Evolutionary conservation across 2,888 invertebrate genomes (phyloP).

Genomic region (Pantelozetes paolii): DNA sequence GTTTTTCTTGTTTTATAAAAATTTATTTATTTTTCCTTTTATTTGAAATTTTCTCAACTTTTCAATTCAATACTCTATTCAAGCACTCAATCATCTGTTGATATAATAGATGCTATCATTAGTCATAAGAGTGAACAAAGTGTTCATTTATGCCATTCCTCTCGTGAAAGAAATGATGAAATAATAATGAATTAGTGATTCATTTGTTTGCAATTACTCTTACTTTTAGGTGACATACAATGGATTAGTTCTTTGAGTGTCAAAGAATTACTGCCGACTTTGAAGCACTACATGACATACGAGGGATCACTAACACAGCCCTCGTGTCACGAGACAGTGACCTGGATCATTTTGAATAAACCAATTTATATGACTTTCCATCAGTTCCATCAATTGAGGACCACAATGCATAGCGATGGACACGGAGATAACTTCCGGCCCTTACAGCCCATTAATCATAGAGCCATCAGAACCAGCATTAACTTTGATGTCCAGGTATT

Average conservation of each 20-base stretch:
- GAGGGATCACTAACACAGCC: conserved; percentile 96
- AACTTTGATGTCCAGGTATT: not conserved
- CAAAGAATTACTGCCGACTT: conserved; percentile 74
- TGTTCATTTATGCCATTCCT: too few species aligned
- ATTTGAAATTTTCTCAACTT: too few species aligned
- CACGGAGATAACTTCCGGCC: conserved; percentile 42
- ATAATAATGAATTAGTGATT: too few species aligned
- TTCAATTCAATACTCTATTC: too few species aligned
- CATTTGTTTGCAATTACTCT: too few species aligned
- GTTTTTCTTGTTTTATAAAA: too few species aligned
- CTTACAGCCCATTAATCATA: conserved; percentile 38
- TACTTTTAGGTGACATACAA: conserved; percentile 80
- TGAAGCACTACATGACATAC: conserved; percentile 96
- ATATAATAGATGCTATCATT: too few species aligned
- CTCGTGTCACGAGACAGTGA: conserved; percentile 96
- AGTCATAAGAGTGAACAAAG: too few species aligned
- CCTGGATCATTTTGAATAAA: conserved; percentile 96
- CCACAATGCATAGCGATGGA: conserved; percentile 39
- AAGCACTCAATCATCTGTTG: too few species aligned
- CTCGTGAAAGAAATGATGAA: too few species aligned
- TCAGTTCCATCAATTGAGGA: conserved; percentile 42
- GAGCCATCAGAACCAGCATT: conserved; percentile 41
- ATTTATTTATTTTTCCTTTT: too few species aligned
- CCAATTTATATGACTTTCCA: conserved; percentile 96
- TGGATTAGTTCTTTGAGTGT: conserved; percentile 79